phyloP scores from a whole-genome alignment of 2,113 vertebrate genomes.

The Benitochromis conjunctus region DNA sequence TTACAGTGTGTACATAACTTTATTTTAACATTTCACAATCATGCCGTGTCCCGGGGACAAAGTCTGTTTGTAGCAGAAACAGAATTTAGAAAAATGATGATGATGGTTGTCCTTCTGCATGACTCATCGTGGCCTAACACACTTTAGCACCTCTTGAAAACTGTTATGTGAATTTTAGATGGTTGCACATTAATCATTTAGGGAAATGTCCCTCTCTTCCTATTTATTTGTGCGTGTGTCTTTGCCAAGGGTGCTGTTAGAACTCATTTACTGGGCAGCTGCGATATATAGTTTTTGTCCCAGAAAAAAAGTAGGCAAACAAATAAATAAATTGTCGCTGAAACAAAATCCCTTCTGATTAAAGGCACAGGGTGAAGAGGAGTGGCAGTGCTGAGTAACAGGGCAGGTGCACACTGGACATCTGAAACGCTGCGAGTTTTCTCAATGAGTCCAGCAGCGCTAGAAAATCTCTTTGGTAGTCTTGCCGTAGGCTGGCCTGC shows the following conservation, averaged over 20 bases:
- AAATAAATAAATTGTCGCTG: neutral
- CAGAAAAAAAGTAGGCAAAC: neutral
- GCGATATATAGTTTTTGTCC: neutral
- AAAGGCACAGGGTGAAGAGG: neutral
- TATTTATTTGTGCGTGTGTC: neutral
- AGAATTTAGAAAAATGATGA: neutral
- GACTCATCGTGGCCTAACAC: neutral
- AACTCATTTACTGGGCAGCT: neutral
- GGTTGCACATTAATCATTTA: neutral
- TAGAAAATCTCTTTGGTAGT: conserved; percentile 3
- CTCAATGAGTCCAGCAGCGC: neutral
- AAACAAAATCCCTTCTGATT: neutral
- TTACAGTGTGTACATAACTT: neutral
- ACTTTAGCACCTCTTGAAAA: neutral
- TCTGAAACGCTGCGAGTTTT: neutral
- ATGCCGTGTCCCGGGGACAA: neutral
- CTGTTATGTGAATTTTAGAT: neutral
- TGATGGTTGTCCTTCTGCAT: neutral
- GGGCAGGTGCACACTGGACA: neutral
- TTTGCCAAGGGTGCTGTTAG: neutral
- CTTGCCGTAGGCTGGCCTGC: neutral
- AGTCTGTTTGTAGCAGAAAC: neutral
- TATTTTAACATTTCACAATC: neutral
- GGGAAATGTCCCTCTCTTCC: neutral
- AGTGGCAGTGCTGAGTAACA: neutral